Conservation (phyloP, 2,888 invertebrate genomes). For the Harpalus rufipes region DNA sequence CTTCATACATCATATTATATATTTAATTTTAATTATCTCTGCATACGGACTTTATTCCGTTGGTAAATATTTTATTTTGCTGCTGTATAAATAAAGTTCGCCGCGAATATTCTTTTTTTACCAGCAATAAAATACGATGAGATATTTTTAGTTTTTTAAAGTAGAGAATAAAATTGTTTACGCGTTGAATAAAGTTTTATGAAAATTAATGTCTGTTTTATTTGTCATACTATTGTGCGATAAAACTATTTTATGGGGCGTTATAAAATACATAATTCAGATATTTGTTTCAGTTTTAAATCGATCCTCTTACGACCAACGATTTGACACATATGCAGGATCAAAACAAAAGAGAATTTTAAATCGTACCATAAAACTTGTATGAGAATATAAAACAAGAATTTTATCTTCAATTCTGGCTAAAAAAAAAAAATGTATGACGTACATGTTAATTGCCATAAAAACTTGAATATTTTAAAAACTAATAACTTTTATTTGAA, state of each 20-base stretch:
- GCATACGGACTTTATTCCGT: conserved; percentile 31
- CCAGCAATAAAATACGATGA: conserved; percentile 15
- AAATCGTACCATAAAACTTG: too few species aligned
- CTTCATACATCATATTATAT: conserved; percentile 38
- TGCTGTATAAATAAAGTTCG: neutral
- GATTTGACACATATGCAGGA: too few species aligned
- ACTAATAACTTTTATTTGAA: too few species aligned
- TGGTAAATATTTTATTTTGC: conserved; percentile 50
- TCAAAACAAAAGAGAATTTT: too few species aligned
- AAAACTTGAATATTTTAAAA: too few species aligned
- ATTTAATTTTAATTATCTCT: conserved; percentile 55
- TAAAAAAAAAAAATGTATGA: too few species aligned
- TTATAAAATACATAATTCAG: conserved; percentile 10
- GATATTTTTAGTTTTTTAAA: conserved; percentile 8
- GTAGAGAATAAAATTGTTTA: conserved; percentile 13
- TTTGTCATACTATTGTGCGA: conserved; percentile 5
- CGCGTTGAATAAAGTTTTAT: conserved; percentile 22
- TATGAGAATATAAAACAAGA: too few species aligned
- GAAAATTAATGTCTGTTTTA: conserved; percentile 28
- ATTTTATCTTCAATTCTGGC: too few species aligned
- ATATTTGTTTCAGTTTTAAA: neutral
- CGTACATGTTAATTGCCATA: too few species aligned
- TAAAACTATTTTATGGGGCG: conserved; percentile 32
- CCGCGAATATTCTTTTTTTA: conserved; percentile 3
- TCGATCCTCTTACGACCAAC: too few species aligned